phyloP scores from a whole-genome alignment of 2,888 invertebrate genomes.

The Leucoma salicis region DNA sequence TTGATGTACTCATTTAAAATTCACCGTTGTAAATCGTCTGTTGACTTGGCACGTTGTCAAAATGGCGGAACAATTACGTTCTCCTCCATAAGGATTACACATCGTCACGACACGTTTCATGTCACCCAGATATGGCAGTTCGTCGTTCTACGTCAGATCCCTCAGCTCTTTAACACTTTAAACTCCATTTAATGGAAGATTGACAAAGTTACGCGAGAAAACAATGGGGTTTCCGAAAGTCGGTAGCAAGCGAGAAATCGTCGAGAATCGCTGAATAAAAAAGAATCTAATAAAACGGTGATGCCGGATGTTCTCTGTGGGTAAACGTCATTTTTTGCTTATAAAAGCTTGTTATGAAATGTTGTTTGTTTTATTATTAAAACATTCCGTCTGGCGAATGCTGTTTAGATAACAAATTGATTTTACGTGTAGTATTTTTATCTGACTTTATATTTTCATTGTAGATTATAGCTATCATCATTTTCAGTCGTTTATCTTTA shows the following conservation, averaged over 20 bases:
- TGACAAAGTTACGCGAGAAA: slow-evolving; percentile 45
- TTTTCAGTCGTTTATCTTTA: not conserved
- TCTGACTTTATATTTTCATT: not conserved
- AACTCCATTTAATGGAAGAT: slow-evolving; percentile 45
- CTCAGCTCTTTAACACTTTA: slow-evolving; percentile 39
- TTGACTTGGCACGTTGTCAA: slow-evolving; percentile 58
- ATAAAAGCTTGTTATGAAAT: slow-evolving; percentile 25
- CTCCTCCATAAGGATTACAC: slow-evolving; percentile 53
- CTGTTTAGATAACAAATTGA: slow-evolving; percentile 26
- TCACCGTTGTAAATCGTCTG: slow-evolving; percentile 37
- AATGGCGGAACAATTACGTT: slow-evolving; percentile 59
- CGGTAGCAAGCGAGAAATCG: slow-evolving; percentile 28
- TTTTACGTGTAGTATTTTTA: slow-evolving; percentile 16
- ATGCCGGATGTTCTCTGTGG: slow-evolving; percentile 36
- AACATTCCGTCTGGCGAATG: slow-evolving; percentile 16
- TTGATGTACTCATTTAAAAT: slow-evolving; percentile 40
- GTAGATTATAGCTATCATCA: not conserved
- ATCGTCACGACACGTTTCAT: slow-evolving; percentile 45
- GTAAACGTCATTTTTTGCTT: slow-evolving; percentile 35
- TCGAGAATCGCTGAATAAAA: slow-evolving; percentile 38
- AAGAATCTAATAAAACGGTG: slow-evolving; percentile 40
- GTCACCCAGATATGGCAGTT: slow-evolving; percentile 37
- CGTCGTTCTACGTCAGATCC: slow-evolving; percentile 43
- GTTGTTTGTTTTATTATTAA: slow-evolving; percentile 31
- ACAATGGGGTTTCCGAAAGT: slow-evolving; percentile 32